These are phyloP conservation scores for Beroe ovata DNA, from an alignment of 37 sponge, comb jelly and placozoan genomes.

Conservation along the genomic window DNA sequence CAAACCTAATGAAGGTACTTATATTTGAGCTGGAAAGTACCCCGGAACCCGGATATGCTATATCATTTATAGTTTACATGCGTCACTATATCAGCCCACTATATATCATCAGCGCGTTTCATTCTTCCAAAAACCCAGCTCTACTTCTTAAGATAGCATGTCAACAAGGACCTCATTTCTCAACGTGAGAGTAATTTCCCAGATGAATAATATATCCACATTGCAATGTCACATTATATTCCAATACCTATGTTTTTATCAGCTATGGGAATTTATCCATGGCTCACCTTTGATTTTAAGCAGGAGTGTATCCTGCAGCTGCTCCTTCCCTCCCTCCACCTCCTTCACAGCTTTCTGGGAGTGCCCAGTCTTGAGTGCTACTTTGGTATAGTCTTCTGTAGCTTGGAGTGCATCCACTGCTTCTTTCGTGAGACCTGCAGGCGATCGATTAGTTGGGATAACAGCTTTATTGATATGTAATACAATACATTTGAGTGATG, in stretches of 20 bases:
- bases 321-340: conserved; percentile 53
- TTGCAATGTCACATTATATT: background rate
- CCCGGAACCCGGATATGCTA: too few species aligned
- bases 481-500: too few species aligned
- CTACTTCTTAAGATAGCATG: too few species aligned
- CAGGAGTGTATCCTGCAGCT: conserved; percentile 1
- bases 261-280: background rate
- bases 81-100: too few species aligned
- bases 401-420: conserved; percentile 49
- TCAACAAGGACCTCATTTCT: background rate
- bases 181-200: background rate
- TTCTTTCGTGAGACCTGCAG: conserved; percentile 30
- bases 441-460: too few species aligned
- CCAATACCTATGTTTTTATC: background rate
- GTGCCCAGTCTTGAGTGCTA: conserved; percentile 24
- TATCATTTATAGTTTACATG: too few species aligned
- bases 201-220: background rate
- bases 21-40: too few species aligned
- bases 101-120: too few species aligned
- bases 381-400: conserved; percentile 45
- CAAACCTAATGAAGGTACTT: too few species aligned
- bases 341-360: conserved; percentile 63
- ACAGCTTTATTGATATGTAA: too few species aligned
- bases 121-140: too few species aligned
- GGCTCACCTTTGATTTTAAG: conserved; percentile 38